Evolutionary conservation across 1,140 invertebrate species (phyloP).

Genomic region (Drosophila bifasciata): DNA sequence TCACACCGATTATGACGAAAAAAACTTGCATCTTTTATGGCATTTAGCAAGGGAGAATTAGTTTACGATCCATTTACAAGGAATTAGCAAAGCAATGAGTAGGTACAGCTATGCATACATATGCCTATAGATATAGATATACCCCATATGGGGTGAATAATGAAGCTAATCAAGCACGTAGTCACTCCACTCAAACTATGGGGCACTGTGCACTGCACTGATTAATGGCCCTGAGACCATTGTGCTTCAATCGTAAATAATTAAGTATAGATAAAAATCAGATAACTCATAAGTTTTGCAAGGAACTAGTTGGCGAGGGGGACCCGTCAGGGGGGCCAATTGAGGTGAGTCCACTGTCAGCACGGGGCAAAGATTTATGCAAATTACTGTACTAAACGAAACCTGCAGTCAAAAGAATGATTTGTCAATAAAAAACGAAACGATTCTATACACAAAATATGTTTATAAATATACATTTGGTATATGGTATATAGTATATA

Average conservation of each 20-base stretch:
- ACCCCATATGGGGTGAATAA: conserved; percentile 56
- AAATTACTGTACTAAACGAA: conserved; percentile 43
- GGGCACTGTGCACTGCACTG: conserved; percentile 46
- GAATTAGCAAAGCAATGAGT: conserved; percentile 58
- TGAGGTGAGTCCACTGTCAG: conserved; percentile 17
- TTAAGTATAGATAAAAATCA: conserved; percentile 77
- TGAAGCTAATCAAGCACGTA: conserved; percentile 66
- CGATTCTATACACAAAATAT: background rate
- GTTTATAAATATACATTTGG: conserved; percentile 15
- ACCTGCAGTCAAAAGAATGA: conserved; percentile 32
- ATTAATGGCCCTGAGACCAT: conserved; percentile 75
- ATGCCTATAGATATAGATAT: background rate
- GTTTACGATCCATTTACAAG: conserved; percentile 68
- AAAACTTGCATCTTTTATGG: conserved; percentile 71
- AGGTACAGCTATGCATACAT: conserved; percentile 2
- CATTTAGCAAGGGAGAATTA: conserved; percentile 45
- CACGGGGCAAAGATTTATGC: conserved; percentile 32
- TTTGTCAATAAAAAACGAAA: conserved; percentile 33
- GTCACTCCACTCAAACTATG: conserved; percentile 44
- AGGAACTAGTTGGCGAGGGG: background rate
- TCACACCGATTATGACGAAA: conserved; percentile 67
- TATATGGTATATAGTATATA: conserved; percentile 30
- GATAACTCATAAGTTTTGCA: conserved; percentile 60
- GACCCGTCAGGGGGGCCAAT: background rate
- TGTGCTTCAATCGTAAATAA: conserved; percentile 75